These are phyloP conservation scores for Lymantria monacha DNA, from an alignment of 2,888 invertebrate species.

Conservation along the genomic window DNA sequence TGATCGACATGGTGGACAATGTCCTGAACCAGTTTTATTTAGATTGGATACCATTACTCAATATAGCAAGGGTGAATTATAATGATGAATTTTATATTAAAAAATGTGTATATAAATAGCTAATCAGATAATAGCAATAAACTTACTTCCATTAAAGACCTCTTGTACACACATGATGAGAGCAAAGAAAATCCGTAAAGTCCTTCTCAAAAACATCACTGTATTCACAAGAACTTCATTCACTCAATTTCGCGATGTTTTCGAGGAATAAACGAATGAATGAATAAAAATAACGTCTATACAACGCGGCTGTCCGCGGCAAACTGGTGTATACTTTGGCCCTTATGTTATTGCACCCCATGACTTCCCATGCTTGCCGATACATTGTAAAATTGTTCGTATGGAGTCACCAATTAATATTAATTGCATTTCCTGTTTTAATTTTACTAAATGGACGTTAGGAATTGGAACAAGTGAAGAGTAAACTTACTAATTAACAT, in stretches of 20 bases:
- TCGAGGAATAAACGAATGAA: constrained; percentile 10
- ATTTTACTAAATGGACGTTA: constrained; percentile 26
- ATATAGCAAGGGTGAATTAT: too few species aligned
- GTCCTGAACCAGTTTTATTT: too few species aligned
- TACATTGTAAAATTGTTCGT: constrained; percentile 18
- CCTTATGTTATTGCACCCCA: constrained; percentile 15
- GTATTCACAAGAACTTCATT: constrained; percentile 30
- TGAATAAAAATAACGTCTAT: constrained; percentile 36
- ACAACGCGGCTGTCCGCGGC: constrained; percentile 39
- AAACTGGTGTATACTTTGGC: constrained; percentile 40
- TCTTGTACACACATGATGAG: constrained; percentile 50
- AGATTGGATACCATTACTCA: too few species aligned
- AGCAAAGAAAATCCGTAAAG: constrained; percentile 49
- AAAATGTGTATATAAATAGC: background rate
- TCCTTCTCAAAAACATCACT: constrained; percentile 65
- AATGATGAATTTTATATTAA: too few species aligned
- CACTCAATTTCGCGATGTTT: constrained; percentile 32
- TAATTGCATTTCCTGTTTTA: constrained; percentile 29
- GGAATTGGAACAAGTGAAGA: constrained; percentile 28
- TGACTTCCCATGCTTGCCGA: constrained; percentile 29
- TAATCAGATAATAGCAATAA: background rate
- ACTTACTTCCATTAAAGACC: constrained; percentile 65
- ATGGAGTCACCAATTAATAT: constrained; percentile 33
- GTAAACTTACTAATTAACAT: constrained; percentile 24
- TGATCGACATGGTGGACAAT: too few species aligned